A percentile compares a stretch with the other conserved stretches of the same genome.
phyloP scores from a whole-genome alignment of 2,888 invertebrate genomes.

The Pocota personata region DNA sequence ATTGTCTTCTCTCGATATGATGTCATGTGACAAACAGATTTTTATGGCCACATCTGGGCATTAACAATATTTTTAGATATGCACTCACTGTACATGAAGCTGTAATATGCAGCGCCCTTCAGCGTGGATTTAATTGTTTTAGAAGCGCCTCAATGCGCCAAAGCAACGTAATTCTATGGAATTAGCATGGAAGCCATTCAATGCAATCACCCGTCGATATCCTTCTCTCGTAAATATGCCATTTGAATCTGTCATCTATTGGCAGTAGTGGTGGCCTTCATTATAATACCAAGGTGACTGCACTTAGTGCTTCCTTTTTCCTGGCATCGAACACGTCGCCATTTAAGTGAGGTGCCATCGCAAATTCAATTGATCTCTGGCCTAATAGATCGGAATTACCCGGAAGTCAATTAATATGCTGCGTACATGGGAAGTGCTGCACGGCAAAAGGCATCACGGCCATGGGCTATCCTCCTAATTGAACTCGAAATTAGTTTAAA shows the following conservation, averaged over 20 bases:
- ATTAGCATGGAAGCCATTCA: slow-evolving; percentile 55
- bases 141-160: slow-evolving; percentile 18
- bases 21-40: slow-evolving; percentile 35
- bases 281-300: slow-evolving; percentile 21
- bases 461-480: slow-evolving; percentile 49
- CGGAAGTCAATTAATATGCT: slow-evolving; percentile 61
- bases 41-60: slow-evolving; percentile 3
- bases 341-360: slow-evolving; percentile 54
- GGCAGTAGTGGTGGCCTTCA: slow-evolving; percentile 15
- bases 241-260: slow-evolving; percentile 62
- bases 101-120: slow-evolving; percentile 57
- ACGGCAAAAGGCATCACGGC: slow-evolving; percentile 8
- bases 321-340: slow-evolving; percentile 18
- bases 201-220: slow-evolving; percentile 52
- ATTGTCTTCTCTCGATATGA: neutral
- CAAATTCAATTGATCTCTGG: slow-evolving; percentile 52
- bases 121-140: slow-evolving; percentile 51
- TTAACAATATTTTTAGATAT: slow-evolving; percentile 55
- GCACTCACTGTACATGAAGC: slow-evolving; percentile 50
- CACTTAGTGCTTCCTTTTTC: slow-evolving; percentile 57
- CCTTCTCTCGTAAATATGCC: slow-evolving; percentile 57
- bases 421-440: slow-evolving; percentile 26
- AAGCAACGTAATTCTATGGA: slow-evolving; percentile 56
- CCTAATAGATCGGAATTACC: slow-evolving; percentile 67
- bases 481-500: slow-evolving; percentile 67